Evolutionary conservation across 2,113 vertebrate genomes (phyloP), one percentile per base, ranked within the genome.

Genomic region (Muscicapa adusta): DNA sequence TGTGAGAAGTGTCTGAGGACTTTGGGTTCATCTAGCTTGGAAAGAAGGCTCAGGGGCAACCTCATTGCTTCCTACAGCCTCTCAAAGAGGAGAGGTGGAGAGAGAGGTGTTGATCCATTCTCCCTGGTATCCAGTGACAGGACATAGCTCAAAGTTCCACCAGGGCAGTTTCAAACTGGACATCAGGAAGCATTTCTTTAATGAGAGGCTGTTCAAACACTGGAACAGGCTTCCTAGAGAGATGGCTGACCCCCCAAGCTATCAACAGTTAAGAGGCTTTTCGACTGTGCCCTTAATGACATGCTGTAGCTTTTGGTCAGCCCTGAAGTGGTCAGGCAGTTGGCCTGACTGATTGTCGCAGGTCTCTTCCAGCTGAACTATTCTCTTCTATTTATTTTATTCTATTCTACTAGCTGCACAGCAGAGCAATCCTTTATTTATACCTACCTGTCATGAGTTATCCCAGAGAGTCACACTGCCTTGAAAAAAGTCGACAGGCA

Each of bases 21-120:
- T 68, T 8, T 22, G 24, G 9, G 13, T 7, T 86, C 43, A 20
- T 58, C 38, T 34, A 17, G 15, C 17, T 24, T 33, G 31, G 24
- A 74, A 33, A 58, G 6, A 5, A 33, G 11, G 10, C 18, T 60
- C 12, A 65, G 4, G 8, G 3, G 10, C 0, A 0, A 45, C 25
- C 34, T 54, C 4, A 0, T 48, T 11, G 10, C 23, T 74, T 17
- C 18, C 40, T 86, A 14, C 19, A 45, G 23, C 47, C 71, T 85
- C 33, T 54, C 2, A 0, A 74, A 40, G 17, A 75, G 28, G 7
- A 2, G 11, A 80, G 2, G 20, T 19, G 28, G 38, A 72, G 18
- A 58, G 7, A 14, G 5, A 65, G 5, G 6, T 50, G 34, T 40
- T 45, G 45, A 40, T 7, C 24, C 61, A 12, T 51, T 42, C 36